A percentile compares a stretch with the other conserved stretches of the same genome.
Conservation (phyloP, 2,888 invertebrate species). For the Catocala fraxini region DNA sequence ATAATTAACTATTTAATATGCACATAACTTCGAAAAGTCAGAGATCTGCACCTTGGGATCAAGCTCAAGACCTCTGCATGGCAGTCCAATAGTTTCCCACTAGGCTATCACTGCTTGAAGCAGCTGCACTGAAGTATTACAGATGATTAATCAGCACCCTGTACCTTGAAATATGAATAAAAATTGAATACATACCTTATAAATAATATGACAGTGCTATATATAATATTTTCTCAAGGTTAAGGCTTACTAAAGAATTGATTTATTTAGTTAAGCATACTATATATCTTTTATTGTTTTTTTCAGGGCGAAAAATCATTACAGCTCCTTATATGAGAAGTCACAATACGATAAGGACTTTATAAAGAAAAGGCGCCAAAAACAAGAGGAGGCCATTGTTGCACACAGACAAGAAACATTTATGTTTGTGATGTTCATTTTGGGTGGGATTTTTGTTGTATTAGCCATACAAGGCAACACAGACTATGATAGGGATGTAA, state of each 20-base stretch:
- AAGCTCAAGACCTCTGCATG: too few species aligned
- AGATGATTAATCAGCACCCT: too few species aligned
- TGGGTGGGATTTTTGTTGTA: conserved; percentile 59
- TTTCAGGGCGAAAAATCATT: conserved; percentile 85
- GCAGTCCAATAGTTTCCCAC: too few species aligned
- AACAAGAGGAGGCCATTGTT: conserved; percentile 38
- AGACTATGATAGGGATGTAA: conserved; percentile 66
- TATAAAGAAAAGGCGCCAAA: conserved; percentile 50
- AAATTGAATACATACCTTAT: too few species aligned
- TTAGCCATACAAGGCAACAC: conserved; percentile 61
- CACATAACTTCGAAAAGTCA: too few species aligned
- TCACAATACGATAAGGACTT: conserved; percentile 64
- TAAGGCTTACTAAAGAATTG: background rate
- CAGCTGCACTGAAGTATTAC: too few species aligned
- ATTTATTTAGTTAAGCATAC: background rate
- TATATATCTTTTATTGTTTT: background rate
- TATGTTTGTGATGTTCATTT: conserved; percentile 58
- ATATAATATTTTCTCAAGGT: too few species aligned
- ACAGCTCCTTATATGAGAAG: conserved; percentile 74
- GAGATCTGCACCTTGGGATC: too few species aligned
- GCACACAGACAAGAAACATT: conserved; percentile 63
- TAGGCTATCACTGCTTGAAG: too few species aligned
- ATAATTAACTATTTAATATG: too few species aligned
- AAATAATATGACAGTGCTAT: too few species aligned
- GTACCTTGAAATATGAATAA: too few species aligned